phyloP scores from a whole-genome alignment of 2,113 vertebrate genomes.

The Natator depressus region DNA sequence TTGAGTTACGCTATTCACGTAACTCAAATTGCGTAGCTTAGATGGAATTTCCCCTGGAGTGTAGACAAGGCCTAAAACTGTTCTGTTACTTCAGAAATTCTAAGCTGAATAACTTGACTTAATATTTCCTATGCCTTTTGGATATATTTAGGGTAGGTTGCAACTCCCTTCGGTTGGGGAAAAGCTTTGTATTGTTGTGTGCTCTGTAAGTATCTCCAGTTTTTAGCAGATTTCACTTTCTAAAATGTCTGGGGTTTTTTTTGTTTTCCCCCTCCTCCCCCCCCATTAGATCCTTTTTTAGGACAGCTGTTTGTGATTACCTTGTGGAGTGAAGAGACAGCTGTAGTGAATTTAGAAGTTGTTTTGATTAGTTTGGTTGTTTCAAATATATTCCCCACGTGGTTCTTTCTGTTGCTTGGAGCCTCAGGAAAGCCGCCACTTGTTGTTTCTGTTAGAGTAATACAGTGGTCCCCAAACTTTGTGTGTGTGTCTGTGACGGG shows the following conservation, averaged over 20 bases:
- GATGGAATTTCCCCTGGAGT: too few species aligned
- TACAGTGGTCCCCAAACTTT: too few species aligned
- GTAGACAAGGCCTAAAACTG: not conserved
- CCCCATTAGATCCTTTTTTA: not conserved
- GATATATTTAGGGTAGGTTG: constrained; percentile 1
- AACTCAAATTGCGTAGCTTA: too few species aligned
- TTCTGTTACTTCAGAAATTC: not conserved
- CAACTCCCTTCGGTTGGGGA: constrained; percentile 27
- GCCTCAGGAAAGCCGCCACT: not conserved
- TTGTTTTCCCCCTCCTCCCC: rapidly evolving
- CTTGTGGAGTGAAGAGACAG: not conserved
- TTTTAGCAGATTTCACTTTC: constrained; percentile 3
- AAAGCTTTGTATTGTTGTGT: not conserved
- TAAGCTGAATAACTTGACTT: constrained; percentile 27
- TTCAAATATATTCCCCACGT: not conserved
- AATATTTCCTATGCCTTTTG: constrained; percentile 2
- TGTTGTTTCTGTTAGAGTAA: too few species aligned
- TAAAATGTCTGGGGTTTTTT: constrained; percentile 10
- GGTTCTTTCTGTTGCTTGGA: not conserved
- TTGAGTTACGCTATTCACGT: too few species aligned
- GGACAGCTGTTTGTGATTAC: constrained; percentile 34
- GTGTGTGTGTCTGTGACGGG: too few species aligned
- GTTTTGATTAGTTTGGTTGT: not conserved
- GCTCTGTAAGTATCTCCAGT: not conserved
- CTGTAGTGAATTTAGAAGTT: constrained; percentile 20